Percentiles rank a stretch among this genome's conserved stretches.
These are phyloP conservation scores for Upupa epops DNA, from an alignment of 2,113 vertebrate species.

Conservation along the genomic window DNA sequence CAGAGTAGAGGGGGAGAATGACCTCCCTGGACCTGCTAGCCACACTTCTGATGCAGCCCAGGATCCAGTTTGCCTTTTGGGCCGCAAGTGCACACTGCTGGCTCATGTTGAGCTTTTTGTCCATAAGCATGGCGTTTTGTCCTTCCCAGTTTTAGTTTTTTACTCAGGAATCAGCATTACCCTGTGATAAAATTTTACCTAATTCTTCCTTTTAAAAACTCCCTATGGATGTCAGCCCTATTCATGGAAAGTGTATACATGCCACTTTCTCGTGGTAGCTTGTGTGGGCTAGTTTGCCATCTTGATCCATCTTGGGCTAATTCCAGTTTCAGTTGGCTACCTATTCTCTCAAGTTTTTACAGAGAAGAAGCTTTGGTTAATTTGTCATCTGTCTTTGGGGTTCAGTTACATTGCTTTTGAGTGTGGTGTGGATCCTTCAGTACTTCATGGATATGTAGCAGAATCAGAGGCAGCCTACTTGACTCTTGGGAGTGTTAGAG, in stretches of 20 bases:
- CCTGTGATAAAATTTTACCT: not conserved
- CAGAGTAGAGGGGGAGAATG: no score
- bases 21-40: no score
- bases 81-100: no score
- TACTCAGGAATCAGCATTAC: not conserved
- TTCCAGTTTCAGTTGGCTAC: not conserved
- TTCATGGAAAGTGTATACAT: not conserved
- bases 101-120: no score
- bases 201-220: not conserved
- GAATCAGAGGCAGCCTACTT: not conserved
- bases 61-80: no score
- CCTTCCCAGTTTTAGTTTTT: not conserved
- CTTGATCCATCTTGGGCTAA: not conserved
- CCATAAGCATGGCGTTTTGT: not conserved
- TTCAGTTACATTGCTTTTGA: rapidly evolving
- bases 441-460: rapidly evolving
- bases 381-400: not conserved
- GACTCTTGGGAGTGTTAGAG: not conserved
- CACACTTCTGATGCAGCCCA: no score
- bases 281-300: not conserved
- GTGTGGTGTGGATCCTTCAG: not conserved
- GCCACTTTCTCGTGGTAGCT: not conserved
- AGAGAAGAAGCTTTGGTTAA: not conserved
- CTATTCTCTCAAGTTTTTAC: not conserved
- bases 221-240: not conserved